phyloP scores from a whole-genome alignment of 2,113 vertebrate genomes.

The Ammodytes dubius region DNA sequence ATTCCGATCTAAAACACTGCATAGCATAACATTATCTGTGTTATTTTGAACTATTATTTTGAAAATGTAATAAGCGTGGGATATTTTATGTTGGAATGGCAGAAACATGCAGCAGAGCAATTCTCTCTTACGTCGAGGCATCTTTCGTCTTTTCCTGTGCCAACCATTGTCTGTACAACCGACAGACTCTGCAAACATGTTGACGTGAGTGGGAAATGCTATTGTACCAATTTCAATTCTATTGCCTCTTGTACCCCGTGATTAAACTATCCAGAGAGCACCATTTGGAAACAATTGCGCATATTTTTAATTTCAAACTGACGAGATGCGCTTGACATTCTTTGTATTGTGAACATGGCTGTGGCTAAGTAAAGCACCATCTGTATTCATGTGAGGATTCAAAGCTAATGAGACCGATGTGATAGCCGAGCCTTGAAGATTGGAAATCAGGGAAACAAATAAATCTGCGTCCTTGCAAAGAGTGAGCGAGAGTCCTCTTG shows the following conservation, averaged over 20 bases:
- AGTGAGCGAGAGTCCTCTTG: background rate
- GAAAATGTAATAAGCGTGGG: background rate
- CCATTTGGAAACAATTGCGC: background rate
- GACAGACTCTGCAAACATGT: background rate
- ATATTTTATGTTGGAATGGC: background rate
- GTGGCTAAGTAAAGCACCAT: constrained; percentile 11
- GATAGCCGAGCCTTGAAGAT: constrained; percentile 28
- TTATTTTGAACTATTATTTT: no score
- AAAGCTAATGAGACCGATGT: constrained; percentile 26
- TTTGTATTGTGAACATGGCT: constrained; percentile 4
- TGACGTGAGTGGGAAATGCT: background rate
- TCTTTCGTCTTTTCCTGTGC: no score
- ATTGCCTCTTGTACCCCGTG: background rate
- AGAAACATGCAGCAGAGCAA: background rate
- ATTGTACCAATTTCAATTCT: background rate
- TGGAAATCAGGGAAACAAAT: constrained; percentile 51
- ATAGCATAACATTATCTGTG: no score
- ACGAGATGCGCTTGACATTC: background rate
- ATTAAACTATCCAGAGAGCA: constrained; percentile 14
- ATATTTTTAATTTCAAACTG: constrained; percentile 18
- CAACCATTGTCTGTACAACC: background rate
- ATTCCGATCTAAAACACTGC: no score
- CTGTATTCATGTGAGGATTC: constrained; percentile 46
- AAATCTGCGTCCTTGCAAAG: constrained; percentile 28
- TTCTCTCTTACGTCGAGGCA: background rate